Conservation (phyloP, 2,113 vertebrate species). For the Sceloporus tristichus region DNA sequence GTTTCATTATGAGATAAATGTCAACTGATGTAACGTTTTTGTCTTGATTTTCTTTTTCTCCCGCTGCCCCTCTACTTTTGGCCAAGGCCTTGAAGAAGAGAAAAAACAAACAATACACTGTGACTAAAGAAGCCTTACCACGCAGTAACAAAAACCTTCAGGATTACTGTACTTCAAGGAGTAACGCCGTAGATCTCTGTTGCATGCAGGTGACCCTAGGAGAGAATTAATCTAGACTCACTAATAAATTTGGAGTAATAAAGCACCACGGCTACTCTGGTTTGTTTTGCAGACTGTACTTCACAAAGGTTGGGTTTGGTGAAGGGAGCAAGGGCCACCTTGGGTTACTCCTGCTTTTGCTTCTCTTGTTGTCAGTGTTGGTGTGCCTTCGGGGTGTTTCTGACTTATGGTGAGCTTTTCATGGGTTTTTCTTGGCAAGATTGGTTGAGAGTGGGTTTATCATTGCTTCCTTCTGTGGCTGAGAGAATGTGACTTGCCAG, state of each 20-base stretch:
- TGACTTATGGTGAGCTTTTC: too few species aligned
- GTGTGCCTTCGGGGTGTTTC: too few species aligned
- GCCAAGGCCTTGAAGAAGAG: conserved; percentile 81
- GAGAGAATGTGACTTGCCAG: too few species aligned
- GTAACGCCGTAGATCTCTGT: conserved; percentile 79
- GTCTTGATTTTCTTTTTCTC: conserved; percentile 66
- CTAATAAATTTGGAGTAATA: conserved; percentile 82
- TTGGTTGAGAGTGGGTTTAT: too few species aligned
- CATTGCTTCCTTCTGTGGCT: too few species aligned
- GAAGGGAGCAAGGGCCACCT: too few species aligned
- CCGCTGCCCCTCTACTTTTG: conserved; percentile 49
- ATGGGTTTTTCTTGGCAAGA: too few species aligned
- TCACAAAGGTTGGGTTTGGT: too few species aligned
- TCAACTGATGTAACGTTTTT: conserved; percentile 74
- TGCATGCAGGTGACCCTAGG: conserved; percentile 94
- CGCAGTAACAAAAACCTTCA: conserved; percentile 80
- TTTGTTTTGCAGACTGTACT: background rate
- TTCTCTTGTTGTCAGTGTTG: too few species aligned
- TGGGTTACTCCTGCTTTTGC: too few species aligned
- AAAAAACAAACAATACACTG: conserved; percentile 82
- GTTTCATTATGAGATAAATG: conserved; percentile 78
- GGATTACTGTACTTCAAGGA: conserved; percentile 80
- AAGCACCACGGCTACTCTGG: conserved; percentile 55
- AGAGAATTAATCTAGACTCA: conserved; percentile 73
- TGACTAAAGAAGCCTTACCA: conserved; percentile 90